A percentile compares a stretch with the other conserved stretches of the same genome.
phyloP scores from a whole-genome alignment of 2,797 vertebrate genomes.

The Paedocypris micromegethes region DNA sequence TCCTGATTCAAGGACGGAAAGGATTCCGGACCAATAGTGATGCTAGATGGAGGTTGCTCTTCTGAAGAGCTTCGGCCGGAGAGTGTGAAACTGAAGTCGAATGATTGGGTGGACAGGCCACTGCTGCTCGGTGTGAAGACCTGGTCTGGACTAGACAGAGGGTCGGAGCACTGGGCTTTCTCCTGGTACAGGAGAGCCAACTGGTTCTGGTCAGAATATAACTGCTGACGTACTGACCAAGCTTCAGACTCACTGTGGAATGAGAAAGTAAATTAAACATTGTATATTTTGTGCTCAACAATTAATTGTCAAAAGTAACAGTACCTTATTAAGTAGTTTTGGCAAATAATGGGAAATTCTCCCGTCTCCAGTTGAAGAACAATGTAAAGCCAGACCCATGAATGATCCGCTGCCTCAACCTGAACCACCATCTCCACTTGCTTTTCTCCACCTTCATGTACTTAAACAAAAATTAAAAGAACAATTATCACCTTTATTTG shows the following conservation, averaged over 20 bases:
- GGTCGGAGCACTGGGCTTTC: slow-evolving; percentile 58
- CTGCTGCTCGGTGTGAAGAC: slow-evolving; percentile 65
- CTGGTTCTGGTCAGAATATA: slow-evolving; percentile 67
- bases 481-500: background rate
- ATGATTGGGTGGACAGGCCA: slow-evolving; percentile 55
- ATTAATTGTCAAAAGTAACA: no score
- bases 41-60: slow-evolving; percentile 40
- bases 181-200: slow-evolving; percentile 61
- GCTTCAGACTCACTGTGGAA: slow-evolving; percentile 68
- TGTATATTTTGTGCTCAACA: background rate
- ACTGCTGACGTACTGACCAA: slow-evolving; percentile 73
- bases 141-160: slow-evolving; percentile 63
- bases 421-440: slow-evolving; percentile 72
- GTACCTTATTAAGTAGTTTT: slow-evolving; percentile 75
- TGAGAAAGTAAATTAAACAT: slow-evolving; percentile 12
- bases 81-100: slow-evolving; percentile 56
- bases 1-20: slow-evolving; percentile 55
- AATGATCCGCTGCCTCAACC: slow-evolving; percentile 60
- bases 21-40: slow-evolving; percentile 20
- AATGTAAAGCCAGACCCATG: slow-evolving; percentile 74
- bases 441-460: slow-evolving; percentile 64
- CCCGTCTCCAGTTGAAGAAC: slow-evolving; percentile 63
- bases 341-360: slow-evolving; percentile 67
- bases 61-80: slow-evolving; percentile 51
- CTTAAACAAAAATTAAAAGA: slow-evolving; percentile 49